Conservation (phyloP, 2,797 vertebrate genomes). For the Falco rusticolus region DNA sequence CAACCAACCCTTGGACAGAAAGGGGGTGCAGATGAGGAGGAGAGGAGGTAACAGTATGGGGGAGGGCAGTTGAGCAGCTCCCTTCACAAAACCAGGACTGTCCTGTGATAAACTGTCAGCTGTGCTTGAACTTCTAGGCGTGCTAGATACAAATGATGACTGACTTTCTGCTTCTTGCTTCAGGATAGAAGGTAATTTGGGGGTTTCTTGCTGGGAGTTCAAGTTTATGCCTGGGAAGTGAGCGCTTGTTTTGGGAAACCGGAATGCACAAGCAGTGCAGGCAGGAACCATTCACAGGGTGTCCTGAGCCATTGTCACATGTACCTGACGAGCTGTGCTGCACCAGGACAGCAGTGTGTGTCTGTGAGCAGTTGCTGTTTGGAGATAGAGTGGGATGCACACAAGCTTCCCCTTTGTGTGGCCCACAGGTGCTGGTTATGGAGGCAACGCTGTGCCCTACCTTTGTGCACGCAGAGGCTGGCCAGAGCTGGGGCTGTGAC, state of each 20-base stretch:
- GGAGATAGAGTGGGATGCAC: background rate
- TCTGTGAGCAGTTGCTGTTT: background rate
- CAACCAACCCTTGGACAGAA: background rate
- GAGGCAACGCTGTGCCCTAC: background rate
- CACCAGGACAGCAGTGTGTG: background rate
- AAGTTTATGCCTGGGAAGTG: background rate
- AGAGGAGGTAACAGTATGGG: background rate
- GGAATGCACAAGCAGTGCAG: background rate
- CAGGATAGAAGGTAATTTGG: background rate
- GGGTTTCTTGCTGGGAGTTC: background rate
- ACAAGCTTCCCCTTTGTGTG: background rate
- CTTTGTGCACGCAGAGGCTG: accelerated
- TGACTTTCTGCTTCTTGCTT: background rate
- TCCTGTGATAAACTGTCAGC: background rate
- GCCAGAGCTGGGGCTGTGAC: background rate
- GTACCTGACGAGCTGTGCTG: background rate
- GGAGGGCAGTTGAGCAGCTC: background rate
- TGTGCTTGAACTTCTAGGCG: background rate
- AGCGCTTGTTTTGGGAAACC: background rate
- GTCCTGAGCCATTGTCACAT: background rate
- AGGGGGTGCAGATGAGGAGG: background rate
- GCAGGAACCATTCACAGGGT: accelerated
- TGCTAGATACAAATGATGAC: accelerated
- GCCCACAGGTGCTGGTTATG: background rate
- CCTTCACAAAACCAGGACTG: background rate